phyloP scores from a whole-genome alignment of 2,797 vertebrate species.

The Tokudaia muenninki region DNA sequence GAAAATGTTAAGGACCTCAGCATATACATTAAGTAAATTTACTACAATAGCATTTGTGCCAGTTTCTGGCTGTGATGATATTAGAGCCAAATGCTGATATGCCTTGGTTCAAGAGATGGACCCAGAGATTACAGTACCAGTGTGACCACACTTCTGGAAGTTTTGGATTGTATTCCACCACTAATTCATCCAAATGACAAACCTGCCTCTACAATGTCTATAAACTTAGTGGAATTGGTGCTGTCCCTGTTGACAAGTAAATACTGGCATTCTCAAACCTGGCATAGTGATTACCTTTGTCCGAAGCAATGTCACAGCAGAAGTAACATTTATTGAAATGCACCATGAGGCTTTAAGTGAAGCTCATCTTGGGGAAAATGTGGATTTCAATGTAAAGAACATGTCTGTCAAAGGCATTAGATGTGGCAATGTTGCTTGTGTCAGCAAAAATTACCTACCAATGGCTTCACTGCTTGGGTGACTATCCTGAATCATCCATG shows the following conservation, averaged over 20 bases:
- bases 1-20: background rate
- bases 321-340: background rate
- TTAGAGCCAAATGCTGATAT: background rate
- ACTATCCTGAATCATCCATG: background rate
- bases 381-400: background rate
- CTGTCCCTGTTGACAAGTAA: background rate
- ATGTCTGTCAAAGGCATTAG: background rate
- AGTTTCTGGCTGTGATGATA: background rate
- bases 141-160: background rate
- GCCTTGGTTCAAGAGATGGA: background rate
- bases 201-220: background rate
- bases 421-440: background rate
- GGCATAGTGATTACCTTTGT: background rate
- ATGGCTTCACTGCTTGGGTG: background rate
- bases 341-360: background rate
- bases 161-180: background rate
- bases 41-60: background rate
- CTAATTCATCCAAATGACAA: background rate
- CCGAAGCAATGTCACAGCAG: background rate
- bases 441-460: background rate
- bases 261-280: background rate
- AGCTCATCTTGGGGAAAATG: background rate
- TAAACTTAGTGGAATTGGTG: background rate
- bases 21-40: background rate
- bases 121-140: background rate